These are phyloP conservation scores for Melipona beecheii DNA, from an alignment of 2,888 invertebrate genomes.

Conservation along the genomic window DNA sequence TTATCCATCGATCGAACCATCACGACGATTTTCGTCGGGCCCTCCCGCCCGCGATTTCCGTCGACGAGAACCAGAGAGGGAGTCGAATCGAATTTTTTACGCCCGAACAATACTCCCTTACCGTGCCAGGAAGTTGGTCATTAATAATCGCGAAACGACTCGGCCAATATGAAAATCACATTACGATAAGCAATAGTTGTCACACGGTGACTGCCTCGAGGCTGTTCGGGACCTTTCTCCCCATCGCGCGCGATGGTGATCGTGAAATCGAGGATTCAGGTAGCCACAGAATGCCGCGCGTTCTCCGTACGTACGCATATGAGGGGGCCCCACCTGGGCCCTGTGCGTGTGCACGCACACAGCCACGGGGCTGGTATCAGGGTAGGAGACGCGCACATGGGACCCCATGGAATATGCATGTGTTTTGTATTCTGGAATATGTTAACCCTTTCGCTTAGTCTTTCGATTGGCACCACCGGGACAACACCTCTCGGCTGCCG, in stretches of 20 bases:
- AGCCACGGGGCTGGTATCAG: constrained; percentile 50
- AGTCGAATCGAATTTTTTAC: constrained; percentile 68
- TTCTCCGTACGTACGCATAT: constrained; percentile 70
- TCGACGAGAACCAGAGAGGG: not conserved
- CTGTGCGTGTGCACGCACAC: constrained; percentile 50
- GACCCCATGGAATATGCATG: constrained; percentile 80
- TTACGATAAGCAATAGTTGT: constrained; percentile 80
- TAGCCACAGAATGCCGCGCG: constrained; percentile 66
- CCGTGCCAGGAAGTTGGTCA: constrained; percentile 61
- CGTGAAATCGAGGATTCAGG: constrained; percentile 70
- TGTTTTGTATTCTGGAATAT: constrained; percentile 82
- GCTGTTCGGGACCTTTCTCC: constrained; percentile 15
- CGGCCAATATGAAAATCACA: constrained; percentile 80
- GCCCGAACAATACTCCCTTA: constrained; percentile 2
- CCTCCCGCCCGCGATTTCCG: not conserved
- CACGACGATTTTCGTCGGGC: not conserved
- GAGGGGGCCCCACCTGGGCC: constrained; percentile 81
- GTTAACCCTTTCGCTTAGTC: constrained; percentile 83
- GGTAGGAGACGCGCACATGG: constrained; percentile 74
- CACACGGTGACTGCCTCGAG: constrained; percentile 55
- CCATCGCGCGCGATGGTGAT: constrained; percentile 1
- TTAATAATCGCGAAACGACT: constrained; percentile 75
- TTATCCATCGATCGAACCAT: constrained; percentile 36
- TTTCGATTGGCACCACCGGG: constrained; percentile 80
- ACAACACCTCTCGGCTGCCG: constrained; percentile 78